Evolutionary conservation across 2,888 invertebrate species (phyloP), one percentile per base, ranked within the genome.

Genomic region (Bellardia pandia): DNA sequence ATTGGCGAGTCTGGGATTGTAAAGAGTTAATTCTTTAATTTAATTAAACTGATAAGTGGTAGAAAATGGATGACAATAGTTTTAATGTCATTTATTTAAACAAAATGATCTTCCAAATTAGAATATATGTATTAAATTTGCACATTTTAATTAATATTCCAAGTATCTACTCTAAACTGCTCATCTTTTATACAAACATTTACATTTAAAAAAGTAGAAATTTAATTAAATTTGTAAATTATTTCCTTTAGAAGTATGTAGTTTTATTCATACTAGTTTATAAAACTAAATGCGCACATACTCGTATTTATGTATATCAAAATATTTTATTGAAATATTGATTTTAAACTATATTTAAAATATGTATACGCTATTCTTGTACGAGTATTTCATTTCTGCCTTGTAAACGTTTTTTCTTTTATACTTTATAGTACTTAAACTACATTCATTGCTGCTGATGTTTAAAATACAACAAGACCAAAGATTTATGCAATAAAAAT

Each of bases 271-370:
- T 45, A 45, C 45, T 45, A 9, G 23, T 56, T 13, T 51, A 40
- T 40, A 53, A 42, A 66, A 66, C 53, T 30, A 9, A 4, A 30
- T 45, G 16, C 76, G 64, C 40, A 30, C 37, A 53, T 37, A 23
- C 23, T 23, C 62, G n/a, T 62, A 23, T 48, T 53, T 45, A 45
- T n/a, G n/a, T n/a, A n/a, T 56, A 37, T 74, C 42, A 66, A 80
- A 75, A 68, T 48, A 69, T 45, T 69, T 45, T 74, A 74, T 60
- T 74, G 23, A 11, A 68, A 82, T 82, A 60, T 75, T 68, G 81
- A 76, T 69, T 82, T 82, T 60, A 76, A 82, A 69, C 62, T 11
- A 58, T 82, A 69, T 76, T 82, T 74, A 40, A 60, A 71, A 62
- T 60, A 71, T 60, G 51, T 45, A 13, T 60, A 40, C 14, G 13